Conservation (phyloP, 1,140 invertebrate species). For the Saccostrea cuccullata region DNA sequence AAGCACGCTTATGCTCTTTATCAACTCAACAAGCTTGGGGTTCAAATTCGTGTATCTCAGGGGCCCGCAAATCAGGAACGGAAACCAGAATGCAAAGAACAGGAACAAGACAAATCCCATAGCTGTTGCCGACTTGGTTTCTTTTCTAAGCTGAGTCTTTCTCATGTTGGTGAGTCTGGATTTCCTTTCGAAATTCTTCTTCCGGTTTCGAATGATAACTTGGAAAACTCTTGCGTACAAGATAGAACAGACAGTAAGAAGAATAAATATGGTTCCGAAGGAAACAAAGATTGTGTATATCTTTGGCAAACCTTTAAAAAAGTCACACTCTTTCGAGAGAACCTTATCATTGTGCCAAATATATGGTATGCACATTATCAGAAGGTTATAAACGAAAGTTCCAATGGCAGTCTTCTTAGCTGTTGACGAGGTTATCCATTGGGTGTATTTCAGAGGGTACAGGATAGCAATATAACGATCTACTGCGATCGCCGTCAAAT, state of each 20-base stretch:
- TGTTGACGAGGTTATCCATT: slow-evolving; percentile 40
- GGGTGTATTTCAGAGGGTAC: slow-evolving; percentile 46
- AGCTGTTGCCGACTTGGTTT: slow-evolving; percentile 49
- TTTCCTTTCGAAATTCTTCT: background rate
- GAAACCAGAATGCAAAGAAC: slow-evolving; percentile 59
- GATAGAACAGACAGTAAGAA: slow-evolving; percentile 16
- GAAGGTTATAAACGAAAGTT: slow-evolving; percentile 54
- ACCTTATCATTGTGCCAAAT: slow-evolving; percentile 48
- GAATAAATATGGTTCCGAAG: slow-evolving; percentile 44
- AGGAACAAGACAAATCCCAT: slow-evolving; percentile 55
- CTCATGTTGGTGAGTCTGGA: background rate
- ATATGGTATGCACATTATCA: slow-evolving; percentile 44
- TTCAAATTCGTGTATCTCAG: slow-evolving; percentile 50
- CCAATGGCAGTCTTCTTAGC: slow-evolving; percentile 34
- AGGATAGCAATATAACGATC: slow-evolving; percentile 57
- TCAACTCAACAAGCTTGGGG: slow-evolving; percentile 42
- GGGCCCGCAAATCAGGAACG: slow-evolving; percentile 54
- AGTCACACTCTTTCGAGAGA: slow-evolving; percentile 46
- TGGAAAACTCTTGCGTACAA: slow-evolving; percentile 52
- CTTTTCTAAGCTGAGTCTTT: slow-evolving; percentile 39
- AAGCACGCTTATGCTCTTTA: slow-evolving; percentile 54
- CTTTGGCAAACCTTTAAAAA: slow-evolving; percentile 53
- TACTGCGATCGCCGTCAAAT: slow-evolving; percentile 52
- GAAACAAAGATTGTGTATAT: slow-evolving; percentile 44
- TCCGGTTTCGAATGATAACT: slow-evolving; percentile 16